A percentile compares a stretch with the other conserved stretches of the same genome.
phyloP scores from a whole-genome alignment of 2,797 vertebrate genomes.

The Mormyrops attenuatus region DNA sequence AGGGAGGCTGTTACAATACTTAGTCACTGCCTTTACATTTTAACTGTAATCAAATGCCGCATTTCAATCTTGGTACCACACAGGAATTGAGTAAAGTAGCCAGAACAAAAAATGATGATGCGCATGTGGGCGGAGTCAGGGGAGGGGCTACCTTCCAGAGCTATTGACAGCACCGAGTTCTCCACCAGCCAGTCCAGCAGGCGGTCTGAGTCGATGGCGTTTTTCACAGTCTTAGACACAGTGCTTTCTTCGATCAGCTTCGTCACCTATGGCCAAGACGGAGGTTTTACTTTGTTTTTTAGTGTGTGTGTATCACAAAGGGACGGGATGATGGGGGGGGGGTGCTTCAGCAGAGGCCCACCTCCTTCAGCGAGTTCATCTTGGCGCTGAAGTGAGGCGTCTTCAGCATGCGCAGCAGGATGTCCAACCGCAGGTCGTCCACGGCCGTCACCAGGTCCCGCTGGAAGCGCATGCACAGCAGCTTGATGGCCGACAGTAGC shows the following conservation, averaged over 20 bases:
- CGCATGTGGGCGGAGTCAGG: background rate
- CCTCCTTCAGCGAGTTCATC: constrained; percentile 99
- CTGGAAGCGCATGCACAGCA: constrained; percentile 97
- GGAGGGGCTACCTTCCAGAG: constrained; percentile 78
- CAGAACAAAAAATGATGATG: background rate
- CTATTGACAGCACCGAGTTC: constrained; percentile 96
- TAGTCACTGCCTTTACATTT: background rate
- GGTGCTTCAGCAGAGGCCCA: constrained; percentile 40
- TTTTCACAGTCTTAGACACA: constrained; percentile 94
- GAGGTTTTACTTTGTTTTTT: background rate
- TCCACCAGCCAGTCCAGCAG: constrained; percentile 96
- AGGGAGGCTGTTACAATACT: background rate
- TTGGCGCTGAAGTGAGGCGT: constrained; percentile 98
- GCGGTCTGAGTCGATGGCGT: constrained; percentile 93
- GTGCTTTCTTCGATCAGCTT: constrained; percentile 98
- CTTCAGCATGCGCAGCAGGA: constrained; percentile 93
- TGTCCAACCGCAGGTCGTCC: constrained; percentile 90
- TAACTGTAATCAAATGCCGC: background rate
- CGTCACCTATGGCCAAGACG: constrained; percentile 72
- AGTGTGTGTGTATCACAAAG: background rate
- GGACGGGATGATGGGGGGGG: background rate
- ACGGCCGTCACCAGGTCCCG: constrained; percentile 86
- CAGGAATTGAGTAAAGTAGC: background rate
- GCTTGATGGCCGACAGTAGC: constrained; percentile 93
- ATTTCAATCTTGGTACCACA: background rate